Evolutionary conservation across 2,113 vertebrate species (phyloP), one percentile per base, ranked within the genome.

Genomic region (Anguilla rostrata): DNA sequence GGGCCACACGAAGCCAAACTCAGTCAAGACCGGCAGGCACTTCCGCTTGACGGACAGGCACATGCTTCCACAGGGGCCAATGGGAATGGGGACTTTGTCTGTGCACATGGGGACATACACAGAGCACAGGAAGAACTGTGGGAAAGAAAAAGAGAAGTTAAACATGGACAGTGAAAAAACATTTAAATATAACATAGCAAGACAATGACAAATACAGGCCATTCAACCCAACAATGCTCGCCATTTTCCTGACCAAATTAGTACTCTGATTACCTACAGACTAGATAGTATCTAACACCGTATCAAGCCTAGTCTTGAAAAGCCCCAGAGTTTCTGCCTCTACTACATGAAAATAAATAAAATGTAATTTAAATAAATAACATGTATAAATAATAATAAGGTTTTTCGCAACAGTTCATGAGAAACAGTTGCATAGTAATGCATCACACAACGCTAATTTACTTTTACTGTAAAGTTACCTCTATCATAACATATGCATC

Each of bases 21-120:
- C 98, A 29, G 97, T 97, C 34, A 99, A 94, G 86, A 99, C 98
- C 0, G 99, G 99, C 87, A 99, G 97, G 46, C 99, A 99, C 87
- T 98, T 97, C 86, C 95, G 96, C 92, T 99, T 99, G 90, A 99
- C 98, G 0, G 98, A 99, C 57, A 97, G 95, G 82, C 98, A 99
- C 98, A 99, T 99, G 93, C 98, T 99, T 0, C 98, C 97, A 0
- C 98, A 99, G 0, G 98, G 98, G 26, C 98, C 98, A 1, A 99
- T 99, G 29, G 98, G 97, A 94, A 98, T 98, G 89, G 98, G 97
- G 86, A 99, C 98, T 95, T 99, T 99, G 95, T 99, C 98, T 0
- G 98, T 99, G 95, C 98, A 99, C 98, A 99, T 99, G 0, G 98
- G 98, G 85, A 99, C 98, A 49, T 99, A 99, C 81, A 99, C 98